A percentile compares a stretch with the other conserved stretches of the same genome.
Conservation (phyloP, 2,797 vertebrate genomes). For the Toxotes lorentzi region DNA sequence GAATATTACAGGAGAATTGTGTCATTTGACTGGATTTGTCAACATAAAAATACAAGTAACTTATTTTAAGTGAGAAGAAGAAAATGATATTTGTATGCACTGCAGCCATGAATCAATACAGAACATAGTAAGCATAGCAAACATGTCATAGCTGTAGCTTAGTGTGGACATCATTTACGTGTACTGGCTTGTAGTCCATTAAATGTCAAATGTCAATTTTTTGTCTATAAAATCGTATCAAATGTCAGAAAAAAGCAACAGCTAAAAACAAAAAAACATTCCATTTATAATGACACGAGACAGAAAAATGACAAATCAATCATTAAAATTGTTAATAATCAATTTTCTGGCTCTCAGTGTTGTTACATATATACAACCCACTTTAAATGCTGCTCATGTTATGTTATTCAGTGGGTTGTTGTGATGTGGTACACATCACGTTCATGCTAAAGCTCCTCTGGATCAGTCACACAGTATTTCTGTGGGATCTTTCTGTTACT, state of each 20-base stretch:
- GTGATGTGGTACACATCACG: constrained; percentile 30
- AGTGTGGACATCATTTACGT: constrained; percentile 17
- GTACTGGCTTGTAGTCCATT: constrained; percentile 10
- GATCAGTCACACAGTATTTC: constrained; percentile 33
- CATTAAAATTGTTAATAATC: background rate
- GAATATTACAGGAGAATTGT: constrained; percentile 84
- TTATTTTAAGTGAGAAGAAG: constrained; percentile 69
- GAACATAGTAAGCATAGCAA: constrained; percentile 57
- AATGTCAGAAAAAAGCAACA: constrained; percentile 14
- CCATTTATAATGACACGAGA: constrained; percentile 14
- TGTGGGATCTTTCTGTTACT: constrained; percentile 17
- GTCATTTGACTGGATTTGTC: constrained; percentile 79
- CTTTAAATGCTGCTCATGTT: constrained; percentile 23
- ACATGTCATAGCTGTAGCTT: constrained; percentile 43
- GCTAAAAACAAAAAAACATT: constrained; percentile 22
- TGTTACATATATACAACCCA: constrained; percentile 7
- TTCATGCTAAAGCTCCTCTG: constrained; percentile 4
- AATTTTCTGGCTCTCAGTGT: background rate
- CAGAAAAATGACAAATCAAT: constrained; percentile 11
- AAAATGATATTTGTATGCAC: constrained; percentile 62
- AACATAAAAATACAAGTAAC: constrained; percentile 79
- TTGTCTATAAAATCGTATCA: background rate
- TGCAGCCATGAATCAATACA: constrained; percentile 66
- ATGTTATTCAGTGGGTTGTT: constrained; percentile 14
- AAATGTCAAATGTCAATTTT: background rate